phyloP scores from a whole-genome alignment of 1,140 invertebrate species.

The Scaptomyza montana region DNA sequence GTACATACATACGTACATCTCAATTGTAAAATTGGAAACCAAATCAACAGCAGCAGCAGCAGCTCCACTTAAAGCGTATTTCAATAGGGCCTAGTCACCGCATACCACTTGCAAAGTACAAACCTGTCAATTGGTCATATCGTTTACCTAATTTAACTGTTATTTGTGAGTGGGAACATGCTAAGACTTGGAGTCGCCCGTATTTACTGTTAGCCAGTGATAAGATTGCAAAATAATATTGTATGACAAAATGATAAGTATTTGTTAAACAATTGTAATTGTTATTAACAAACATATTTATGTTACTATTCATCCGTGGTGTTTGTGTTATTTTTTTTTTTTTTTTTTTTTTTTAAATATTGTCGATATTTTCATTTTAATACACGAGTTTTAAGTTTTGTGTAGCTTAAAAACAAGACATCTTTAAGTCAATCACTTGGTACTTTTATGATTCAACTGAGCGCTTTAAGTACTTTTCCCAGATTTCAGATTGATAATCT shows the following conservation, averaged over 20 bases:
- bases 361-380: no score
- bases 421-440: neutral
- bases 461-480: neutral
- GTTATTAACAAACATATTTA: no score
- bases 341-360: no score
- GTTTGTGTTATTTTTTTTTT: no score
- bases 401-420: no score
- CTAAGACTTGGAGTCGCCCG: constrained; percentile 23
- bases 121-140: constrained; percentile 20
- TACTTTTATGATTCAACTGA: neutral
- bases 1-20: neutral
- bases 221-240: constrained; percentile 29
- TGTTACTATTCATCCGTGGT: no score
- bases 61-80: constrained; percentile 7
- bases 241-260: neutral
- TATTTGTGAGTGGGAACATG: constrained; percentile 4
- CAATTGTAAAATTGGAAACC: constrained; percentile 17
- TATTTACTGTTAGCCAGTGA: constrained; percentile 19
- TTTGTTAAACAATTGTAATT: neutral
- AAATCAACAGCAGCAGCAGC: neutral
- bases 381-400: no score
- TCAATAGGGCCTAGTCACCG: constrained; percentile 20
- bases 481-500: neutral
- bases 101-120: constrained; percentile 15
- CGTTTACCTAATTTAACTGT: constrained; percentile 27